A percentile compares a stretch with the other conserved stretches of the same genome.
Evolutionary conservation across 2,113 vertebrate genomes (phyloP).

Genomic region (Lichenostomus cassidix): DNA sequence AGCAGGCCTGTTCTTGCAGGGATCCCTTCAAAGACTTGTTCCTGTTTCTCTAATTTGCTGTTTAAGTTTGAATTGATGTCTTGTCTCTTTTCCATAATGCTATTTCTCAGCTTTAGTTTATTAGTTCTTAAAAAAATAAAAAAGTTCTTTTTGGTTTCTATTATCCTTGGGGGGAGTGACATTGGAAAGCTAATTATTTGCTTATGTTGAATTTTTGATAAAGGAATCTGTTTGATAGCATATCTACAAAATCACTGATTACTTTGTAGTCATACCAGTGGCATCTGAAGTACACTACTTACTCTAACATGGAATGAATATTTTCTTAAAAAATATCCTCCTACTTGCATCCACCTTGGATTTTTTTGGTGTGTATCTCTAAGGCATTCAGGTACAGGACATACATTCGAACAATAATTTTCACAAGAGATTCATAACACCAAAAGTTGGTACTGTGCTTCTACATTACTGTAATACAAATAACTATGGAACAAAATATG

Average conservation of each 20-base stretch:
- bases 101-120: background rate
- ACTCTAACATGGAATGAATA: background rate
- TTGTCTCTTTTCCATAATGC: background rate
- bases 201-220: background rate
- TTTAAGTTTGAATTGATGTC: background rate
- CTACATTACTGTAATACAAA: background rate
- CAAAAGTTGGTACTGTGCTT: background rate
- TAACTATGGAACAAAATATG: background rate
- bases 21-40: background rate
- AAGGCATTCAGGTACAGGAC: background rate
- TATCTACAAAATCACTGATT: background rate
- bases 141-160: background rate
- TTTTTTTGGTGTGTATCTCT: background rate
- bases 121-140: background rate
- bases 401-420: background rate
- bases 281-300: background rate
- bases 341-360: background rate
- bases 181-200: background rate
- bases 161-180: background rate
- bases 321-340: background rate
- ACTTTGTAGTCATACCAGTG: background rate
- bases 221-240: background rate
- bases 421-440: background rate
- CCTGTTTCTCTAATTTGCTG: background rate
- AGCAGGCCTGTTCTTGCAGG: background rate